Evolutionary conservation across 2,113 vertebrate genomes (phyloP), one percentile per base, ranked within the genome.

Genomic region (Actinemys pallida): DNA sequence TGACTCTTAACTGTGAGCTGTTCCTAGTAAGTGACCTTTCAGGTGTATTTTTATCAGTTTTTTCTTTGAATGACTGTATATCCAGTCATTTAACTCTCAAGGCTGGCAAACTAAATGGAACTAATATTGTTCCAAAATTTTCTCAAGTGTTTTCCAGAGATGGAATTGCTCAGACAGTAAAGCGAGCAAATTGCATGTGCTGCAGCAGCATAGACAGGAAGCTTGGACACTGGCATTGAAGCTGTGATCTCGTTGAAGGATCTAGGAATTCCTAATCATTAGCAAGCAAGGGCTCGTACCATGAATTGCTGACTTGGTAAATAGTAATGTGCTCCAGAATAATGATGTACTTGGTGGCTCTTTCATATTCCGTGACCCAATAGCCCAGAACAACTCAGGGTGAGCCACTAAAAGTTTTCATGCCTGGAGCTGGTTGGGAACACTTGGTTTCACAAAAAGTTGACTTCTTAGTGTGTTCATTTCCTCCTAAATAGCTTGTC

Each of bases 21-120:
- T 96, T 93, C 92, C 89, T 94, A 5, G 50, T 52, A 87, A 95
- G 11, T 93, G 35, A 54, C 86, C 86, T 93, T 97, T 96, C 17
- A 90, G 95, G 88, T 95, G 96, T 97, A 86, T 94, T 97, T 97
- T 96, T 95, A 81, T 84, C 84, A 80, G 88, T 78, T 94, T 53
- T 72, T 75, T 96, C 94, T 57, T 93, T 96, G 94, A 96, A 94
- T 96, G 89, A 91, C 96, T 95, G 72, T 76, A 31, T 81, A 89
- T 83, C 95, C 95, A 96, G 96, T 97, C 94, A 96, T 90, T 96
- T 88, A 78, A 84, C 92, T 96, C 93, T 86, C 72, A 91, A 91
- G 89, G 92, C 94, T 89, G 89, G 81, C 90, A 83, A 94, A 79
- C 85, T 84, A 96, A 79, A n/a, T 1, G 57, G 87, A 95, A 52